Percentiles rank a stretch among this genome's conserved stretches.
These are phyloP conservation scores for Gymnothorax reevesii DNA, from an alignment of 2,797 vertebrate species.

Conservation along the genomic window DNA sequence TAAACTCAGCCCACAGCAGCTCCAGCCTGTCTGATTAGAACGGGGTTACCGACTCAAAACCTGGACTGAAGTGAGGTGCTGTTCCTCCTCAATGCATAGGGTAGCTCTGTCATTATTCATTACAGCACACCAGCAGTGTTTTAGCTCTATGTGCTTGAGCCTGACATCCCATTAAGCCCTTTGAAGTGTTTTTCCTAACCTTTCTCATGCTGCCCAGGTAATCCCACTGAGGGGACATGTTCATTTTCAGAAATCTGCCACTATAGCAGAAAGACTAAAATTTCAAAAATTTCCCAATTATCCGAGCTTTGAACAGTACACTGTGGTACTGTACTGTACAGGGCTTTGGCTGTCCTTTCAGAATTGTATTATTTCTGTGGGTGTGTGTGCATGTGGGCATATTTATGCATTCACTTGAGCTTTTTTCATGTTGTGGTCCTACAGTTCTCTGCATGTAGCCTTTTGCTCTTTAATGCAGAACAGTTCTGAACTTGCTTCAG, in stretches of 20 bases:
- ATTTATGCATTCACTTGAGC: neutral
- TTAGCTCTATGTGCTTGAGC: neutral
- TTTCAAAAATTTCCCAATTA: neutral
- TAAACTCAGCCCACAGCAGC: neutral
- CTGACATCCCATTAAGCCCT: slow-evolving; percentile 7
- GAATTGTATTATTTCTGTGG: neutral
- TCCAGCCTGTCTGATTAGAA: neutral
- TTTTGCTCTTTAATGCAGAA: neutral
- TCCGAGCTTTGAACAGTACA: neutral
- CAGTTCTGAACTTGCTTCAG: neutral
- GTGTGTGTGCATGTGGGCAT: neutral
- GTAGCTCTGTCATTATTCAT: neutral
- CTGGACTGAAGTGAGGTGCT: neutral
- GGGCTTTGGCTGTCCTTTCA: neutral
- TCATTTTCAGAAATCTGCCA: neutral
- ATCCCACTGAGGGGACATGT: neutral
- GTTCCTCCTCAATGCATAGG: neutral
- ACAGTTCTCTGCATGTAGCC: neutral
- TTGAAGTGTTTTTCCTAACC: neutral
- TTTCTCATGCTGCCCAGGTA: neutral
- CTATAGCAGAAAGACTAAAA: neutral
- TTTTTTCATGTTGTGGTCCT: neutral
- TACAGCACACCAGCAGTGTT: neutral
- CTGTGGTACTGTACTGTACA: neutral
- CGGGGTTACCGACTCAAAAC: neutral